A percentile compares a stretch with the other conserved stretches of the same genome.
These are phyloP conservation scores for Smutsia gigantea DNA, from an alignment of 2,797 vertebrate species.

Conservation along the genomic window DNA sequence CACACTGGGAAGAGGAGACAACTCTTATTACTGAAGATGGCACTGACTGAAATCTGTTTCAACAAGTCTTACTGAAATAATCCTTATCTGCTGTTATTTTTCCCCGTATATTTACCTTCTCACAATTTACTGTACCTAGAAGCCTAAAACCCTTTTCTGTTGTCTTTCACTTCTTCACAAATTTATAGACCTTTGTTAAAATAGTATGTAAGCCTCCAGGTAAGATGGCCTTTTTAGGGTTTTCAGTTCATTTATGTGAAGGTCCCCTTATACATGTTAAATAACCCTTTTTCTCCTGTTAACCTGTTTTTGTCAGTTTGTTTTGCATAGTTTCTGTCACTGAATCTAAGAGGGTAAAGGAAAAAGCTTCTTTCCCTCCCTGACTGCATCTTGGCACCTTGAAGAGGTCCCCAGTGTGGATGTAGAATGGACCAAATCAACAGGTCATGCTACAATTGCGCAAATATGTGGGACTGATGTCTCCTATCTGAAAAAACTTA, in stretches of 20 bases:
- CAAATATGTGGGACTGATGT: background rate
- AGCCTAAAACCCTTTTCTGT: background rate
- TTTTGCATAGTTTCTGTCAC: background rate
- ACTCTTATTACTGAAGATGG: background rate
- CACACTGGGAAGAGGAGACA: background rate
- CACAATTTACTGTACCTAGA: background rate
- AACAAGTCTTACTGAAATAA: background rate
- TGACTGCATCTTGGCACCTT: background rate
- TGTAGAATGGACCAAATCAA: background rate
- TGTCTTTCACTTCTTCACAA: background rate
- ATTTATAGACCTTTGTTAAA: background rate
- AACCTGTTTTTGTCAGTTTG: background rate
- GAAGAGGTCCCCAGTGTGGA: background rate
- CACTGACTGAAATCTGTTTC: background rate
- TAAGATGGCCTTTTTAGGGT: background rate
- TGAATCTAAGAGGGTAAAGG: background rate
- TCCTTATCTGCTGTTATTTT: background rate
- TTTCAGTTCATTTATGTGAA: conserved; percentile 33
- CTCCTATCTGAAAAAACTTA: background rate
- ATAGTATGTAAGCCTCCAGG: background rate
- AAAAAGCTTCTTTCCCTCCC: background rate
- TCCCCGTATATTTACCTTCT: background rate
- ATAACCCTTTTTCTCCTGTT: background rate
- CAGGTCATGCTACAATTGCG: background rate
- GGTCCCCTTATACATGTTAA: background rate